Evolutionary conservation across 2,888 invertebrate genomes (phyloP), one percentile per base, ranked within the genome.

Genomic region (Pocota personata): DNA sequence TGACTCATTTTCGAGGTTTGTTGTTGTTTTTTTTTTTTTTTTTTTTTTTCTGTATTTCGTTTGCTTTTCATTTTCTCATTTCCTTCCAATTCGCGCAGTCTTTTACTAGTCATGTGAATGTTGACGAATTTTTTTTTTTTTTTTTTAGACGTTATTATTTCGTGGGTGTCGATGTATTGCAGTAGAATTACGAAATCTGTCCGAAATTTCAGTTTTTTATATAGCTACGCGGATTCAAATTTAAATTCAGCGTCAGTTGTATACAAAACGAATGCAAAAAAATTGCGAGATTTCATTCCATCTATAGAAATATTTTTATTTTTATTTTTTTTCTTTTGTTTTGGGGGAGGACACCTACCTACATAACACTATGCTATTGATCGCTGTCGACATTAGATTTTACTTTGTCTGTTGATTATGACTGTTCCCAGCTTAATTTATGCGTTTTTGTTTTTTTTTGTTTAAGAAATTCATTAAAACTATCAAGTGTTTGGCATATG

Each of bases 81-180:
- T 79, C 67, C 64, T 55, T 58, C 30, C 21, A 46, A 83, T 79
- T 84, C 75, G 79, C 55, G 19, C 35, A 79, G 48, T 60, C 66
- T 62, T 82, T 21, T 21, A 16, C 16, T 19, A 69, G 83, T 84
- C 83, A 84, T 84, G 79, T 84, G 83, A 84, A 84, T 84, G 78
- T 79, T 82, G 77, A 77, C 57, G 69, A 57, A 48, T 82, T 32
- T 19, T 58, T 43, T 58, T 40, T 58, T 46, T 62, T 19, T 2
- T 21, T 73, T 52, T 55, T n/a, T 40, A 0, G 32, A 32, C 62
- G 35, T 24, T 72, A 19, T 24, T 35, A 50, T 66, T 40, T 24
- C 50, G 83, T 83, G 72, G 83, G 83, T 64, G 78, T 72, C 32
- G 52, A 37, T 67, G 60, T 72, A 37, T 52, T 82, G 82, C 55